Evolutionary conservation across 2,888 invertebrate species (phyloP), one percentile per base, ranked within the genome.

Genomic region (Phyllotreta cruciferae): DNA sequence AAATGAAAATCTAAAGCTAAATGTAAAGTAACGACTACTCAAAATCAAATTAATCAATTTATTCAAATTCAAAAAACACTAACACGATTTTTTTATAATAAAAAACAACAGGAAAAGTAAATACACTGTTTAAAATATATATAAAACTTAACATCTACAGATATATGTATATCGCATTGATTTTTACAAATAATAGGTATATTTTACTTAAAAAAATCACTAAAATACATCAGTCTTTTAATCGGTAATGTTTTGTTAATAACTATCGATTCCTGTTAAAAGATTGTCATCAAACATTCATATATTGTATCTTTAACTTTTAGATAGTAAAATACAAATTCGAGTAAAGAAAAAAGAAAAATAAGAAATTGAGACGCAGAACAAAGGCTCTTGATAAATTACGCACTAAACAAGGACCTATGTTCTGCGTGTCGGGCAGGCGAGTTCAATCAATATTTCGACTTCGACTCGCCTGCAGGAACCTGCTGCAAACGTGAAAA

Each of bases 21-120:
- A 69, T 68, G 70, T 73, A 73, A 76, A 76, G 71, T 75, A 77
- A 77, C 73, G 75, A 78, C 75, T 75, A 73, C 73, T 71, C 71
- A 74, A 76, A 77, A 73, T 73, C 74, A 75, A 75, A 75, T 77
- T 72, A 73, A 79, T 75, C 73, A 73, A 71, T 78, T 79, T 79
- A 78, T 78, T 78, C 69, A 73, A 74, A 52, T 64, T 61, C 49
- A 60, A 45, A 60, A 39, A 44, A 61, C 11, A 24, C 54, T 37
- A 42, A 64, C 56, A 37, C 49, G 37, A 52, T 52, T 60, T 64
- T 61, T 60, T 24, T 24, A n/a, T n/a, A 3, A 24, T 24, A 24
- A 24, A 24, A 67, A 64, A 67, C 64, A 58, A 62, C 52, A 60
- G 60, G 52, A 52, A 60, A 53, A 52, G 38, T 49, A 61, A 54